These are phyloP conservation scores for Bruchidius siliquastri DNA, from an alignment of 2,888 invertebrate genomes.

Conservation along the genomic window DNA sequence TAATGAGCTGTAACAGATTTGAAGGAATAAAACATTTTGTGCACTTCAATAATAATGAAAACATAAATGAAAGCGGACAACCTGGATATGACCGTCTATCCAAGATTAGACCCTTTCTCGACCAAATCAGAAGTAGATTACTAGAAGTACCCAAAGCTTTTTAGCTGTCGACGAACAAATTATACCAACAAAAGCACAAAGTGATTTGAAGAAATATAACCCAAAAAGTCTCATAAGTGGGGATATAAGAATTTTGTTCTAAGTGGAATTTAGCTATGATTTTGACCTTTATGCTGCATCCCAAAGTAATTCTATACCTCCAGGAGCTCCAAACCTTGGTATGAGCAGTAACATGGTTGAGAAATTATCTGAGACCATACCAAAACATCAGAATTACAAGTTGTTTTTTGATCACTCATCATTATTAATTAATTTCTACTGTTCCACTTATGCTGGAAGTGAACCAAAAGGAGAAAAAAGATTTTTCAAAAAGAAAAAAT, in stretches of 20 bases:
- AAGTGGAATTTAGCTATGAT: conserved; percentile 4
- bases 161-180: conserved; percentile 9
- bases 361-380: conserved; percentile 1
- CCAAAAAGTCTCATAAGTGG: conserved; percentile 11
- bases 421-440: conserved; percentile 6
- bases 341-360: conserved; percentile 5
- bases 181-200: conserved; percentile 8
- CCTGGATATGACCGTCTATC: background rate
- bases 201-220: conserved; percentile 11
- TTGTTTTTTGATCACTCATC: conserved; percentile 33
- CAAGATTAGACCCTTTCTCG: background rate
- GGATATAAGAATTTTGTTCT: conserved; percentile 10
- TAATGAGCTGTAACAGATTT: conserved; percentile 9
- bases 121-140: background rate
- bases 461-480: conserved; percentile 15
- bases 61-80: background rate
- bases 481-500: conserved; percentile 14
- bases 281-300: background rate
- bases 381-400: conserved; percentile 8
- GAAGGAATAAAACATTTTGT: conserved; percentile 6
- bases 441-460: conserved; percentile 33
- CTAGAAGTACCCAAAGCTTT: conserved; percentile 1
- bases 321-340: background rate
- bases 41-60: background rate
- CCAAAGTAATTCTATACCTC: conserved; percentile 1